Evolutionary conservation across 2,113 vertebrate genomes (phyloP).

Genomic region (Lycaon pictus): DNA sequence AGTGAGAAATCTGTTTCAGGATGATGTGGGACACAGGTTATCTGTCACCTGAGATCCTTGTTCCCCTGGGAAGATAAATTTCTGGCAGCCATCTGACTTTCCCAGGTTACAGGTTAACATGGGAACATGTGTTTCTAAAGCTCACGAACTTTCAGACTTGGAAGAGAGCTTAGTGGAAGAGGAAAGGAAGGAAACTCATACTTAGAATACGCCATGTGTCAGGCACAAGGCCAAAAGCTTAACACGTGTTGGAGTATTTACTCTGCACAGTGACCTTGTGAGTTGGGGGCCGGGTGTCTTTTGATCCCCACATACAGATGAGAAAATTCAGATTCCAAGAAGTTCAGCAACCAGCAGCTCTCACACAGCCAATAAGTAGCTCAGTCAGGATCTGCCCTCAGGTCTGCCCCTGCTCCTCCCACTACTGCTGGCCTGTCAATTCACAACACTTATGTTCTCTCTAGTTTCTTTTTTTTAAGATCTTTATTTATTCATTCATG

Average conservation of each 20-base stretch:
- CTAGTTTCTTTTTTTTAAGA: too few relatives aligned
- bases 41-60: background rate
- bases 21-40: background rate
- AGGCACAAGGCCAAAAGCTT: background rate
- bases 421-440: background rate
- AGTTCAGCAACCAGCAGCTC: background rate
- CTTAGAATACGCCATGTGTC: background rate
- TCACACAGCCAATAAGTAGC: background rate
- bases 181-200: background rate
- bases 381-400: background rate
- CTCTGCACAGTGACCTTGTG: background rate
- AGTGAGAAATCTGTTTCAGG: background rate
- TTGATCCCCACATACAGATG: background rate
- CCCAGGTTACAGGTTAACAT: background rate
- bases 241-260: background rate
- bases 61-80: slow-evolving; percentile 45
- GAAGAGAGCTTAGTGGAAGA: background rate
- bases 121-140: slow-evolving; percentile 34
- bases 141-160: background rate
- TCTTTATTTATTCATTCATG: too few relatives aligned
- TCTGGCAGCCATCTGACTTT: slow-evolving; percentile 15
- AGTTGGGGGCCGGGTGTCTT: background rate
- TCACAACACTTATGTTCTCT: background rate
- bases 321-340: background rate
- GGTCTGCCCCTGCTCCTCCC: background rate